Evolutionary conservation across 1,140 invertebrate species (phyloP).

Genomic region (Sitophilus oryzae): DNA sequence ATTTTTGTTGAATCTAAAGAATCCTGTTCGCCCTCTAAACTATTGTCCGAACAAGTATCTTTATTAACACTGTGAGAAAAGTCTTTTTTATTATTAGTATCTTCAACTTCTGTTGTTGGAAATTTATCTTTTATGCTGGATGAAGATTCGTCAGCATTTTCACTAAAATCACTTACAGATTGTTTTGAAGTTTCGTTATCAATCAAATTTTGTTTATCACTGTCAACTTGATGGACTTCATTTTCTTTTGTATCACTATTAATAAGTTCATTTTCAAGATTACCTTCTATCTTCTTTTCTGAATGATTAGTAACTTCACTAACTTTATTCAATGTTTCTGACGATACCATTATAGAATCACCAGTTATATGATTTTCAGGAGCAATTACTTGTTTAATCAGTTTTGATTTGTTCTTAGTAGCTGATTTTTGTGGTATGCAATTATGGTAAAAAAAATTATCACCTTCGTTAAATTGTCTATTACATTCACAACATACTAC

Average conservation of each 20-base stretch:
- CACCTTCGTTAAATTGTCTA: conserved; percentile 62
- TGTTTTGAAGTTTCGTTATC: conserved; percentile 14
- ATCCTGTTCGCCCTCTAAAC: conserved; percentile 5
- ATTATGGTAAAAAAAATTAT: conserved; percentile 65
- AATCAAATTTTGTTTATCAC: conserved; percentile 7
- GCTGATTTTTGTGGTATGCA: conserved; percentile 44
- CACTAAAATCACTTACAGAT: not conserved
- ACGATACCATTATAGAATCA: conserved; percentile 20
- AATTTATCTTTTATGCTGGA: not conserved
- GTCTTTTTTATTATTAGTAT: not conserved
- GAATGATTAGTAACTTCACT: not conserved
- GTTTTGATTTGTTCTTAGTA: conserved; percentile 23
- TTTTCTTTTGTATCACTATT: not conserved
- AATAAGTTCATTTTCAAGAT: not conserved
- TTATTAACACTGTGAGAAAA: not conserved
- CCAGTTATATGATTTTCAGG: conserved; percentile 36
- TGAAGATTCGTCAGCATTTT: not conserved
- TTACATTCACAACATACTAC: conserved; percentile 74
- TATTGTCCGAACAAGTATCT: not conserved
- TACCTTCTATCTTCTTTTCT: not conserved
- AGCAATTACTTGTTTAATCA: conserved; percentile 28
- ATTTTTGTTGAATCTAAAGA: conserved; percentile 5
- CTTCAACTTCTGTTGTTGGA: not conserved
- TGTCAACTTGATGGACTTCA: conserved; percentile 1
- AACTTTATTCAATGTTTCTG: not conserved